phyloP scores from a whole-genome alignment of 2,888 invertebrate genomes.

The Harpalus rufipes region DNA sequence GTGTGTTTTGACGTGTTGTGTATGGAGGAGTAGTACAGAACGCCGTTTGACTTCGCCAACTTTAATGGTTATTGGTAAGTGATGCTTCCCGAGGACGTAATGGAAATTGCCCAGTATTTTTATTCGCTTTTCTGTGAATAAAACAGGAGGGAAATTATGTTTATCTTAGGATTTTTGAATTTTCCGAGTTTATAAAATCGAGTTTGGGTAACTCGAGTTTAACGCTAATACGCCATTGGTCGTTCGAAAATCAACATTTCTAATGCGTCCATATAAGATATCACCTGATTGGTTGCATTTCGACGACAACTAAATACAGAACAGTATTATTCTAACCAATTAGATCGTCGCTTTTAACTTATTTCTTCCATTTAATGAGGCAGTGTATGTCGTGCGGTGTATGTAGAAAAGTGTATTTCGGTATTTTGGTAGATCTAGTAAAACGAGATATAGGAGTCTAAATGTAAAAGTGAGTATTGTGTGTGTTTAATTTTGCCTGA shows the following conservation, averaged over 20 bases:
- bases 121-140: neutral
- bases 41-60: constrained; percentile 67
- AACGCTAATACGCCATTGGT: constrained; percentile 75
- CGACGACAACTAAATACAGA: constrained; percentile 77
- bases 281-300: constrained; percentile 79
- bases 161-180: constrained; percentile 43
- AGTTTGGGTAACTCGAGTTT: constrained; percentile 61
- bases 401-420: constrained; percentile 70
- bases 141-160: constrained; percentile 1
- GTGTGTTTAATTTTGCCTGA: constrained; percentile 14
- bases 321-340: constrained; percentile 79
- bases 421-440: constrained; percentile 64
- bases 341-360: constrained; percentile 75
- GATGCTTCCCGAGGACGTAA: constrained; percentile 4
- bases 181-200: constrained; percentile 53
- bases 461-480: constrained; percentile 66
- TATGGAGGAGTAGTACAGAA: constrained; percentile 60
- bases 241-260: constrained; percentile 77
- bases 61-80: constrained; percentile 66
- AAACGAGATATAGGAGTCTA: constrained; percentile 45
- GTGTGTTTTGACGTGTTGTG: constrained; percentile 64
- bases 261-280: constrained; percentile 75
- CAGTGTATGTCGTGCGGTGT: constrained; percentile 69
- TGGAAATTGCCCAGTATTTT: neutral
- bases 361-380: constrained; percentile 68